Conservation (phyloP, 2,113 vertebrate genomes). For the Rhinogobius similis region DNA sequence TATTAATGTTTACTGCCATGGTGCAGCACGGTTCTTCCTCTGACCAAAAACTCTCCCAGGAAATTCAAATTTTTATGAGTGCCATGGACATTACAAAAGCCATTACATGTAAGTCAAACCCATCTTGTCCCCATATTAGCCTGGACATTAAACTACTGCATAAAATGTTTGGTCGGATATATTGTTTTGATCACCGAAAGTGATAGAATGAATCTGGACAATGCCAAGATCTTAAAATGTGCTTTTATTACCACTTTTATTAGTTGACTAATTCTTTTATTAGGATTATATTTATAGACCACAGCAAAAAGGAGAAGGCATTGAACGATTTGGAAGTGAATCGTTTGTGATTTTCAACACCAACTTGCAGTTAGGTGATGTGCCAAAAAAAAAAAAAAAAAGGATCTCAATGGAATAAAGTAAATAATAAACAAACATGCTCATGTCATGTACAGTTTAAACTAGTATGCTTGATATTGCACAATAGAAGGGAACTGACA, state of each 20-base stretch:
- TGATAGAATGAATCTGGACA: background rate
- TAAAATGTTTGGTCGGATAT: background rate
- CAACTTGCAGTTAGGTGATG: too few species aligned
- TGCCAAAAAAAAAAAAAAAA: too few species aligned
- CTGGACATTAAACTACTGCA: background rate
- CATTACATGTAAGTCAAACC: background rate
- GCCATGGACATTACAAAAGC: background rate
- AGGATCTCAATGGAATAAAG: too few species aligned
- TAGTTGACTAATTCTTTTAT: background rate
- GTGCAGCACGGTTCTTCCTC: constrained; percentile 11
- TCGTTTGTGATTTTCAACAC: too few species aligned
- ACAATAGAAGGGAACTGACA: too few species aligned
- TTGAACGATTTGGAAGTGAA: too few species aligned
- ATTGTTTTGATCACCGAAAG: background rate
- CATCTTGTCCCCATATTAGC: background rate
- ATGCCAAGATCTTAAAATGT: background rate
- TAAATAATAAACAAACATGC: too few species aligned
- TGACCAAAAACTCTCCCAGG: constrained; percentile 15
- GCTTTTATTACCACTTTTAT: background rate
- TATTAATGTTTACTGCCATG: constrained; percentile 41
- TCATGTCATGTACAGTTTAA: too few species aligned
- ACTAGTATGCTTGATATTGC: too few species aligned
- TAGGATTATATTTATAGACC: background rate
- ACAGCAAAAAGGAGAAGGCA: background rate
- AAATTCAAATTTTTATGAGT: constrained; percentile 11